Evolutionary conservation across 1,140 invertebrate species (phyloP).

Genomic region (Drosophila nikananu): DNA sequence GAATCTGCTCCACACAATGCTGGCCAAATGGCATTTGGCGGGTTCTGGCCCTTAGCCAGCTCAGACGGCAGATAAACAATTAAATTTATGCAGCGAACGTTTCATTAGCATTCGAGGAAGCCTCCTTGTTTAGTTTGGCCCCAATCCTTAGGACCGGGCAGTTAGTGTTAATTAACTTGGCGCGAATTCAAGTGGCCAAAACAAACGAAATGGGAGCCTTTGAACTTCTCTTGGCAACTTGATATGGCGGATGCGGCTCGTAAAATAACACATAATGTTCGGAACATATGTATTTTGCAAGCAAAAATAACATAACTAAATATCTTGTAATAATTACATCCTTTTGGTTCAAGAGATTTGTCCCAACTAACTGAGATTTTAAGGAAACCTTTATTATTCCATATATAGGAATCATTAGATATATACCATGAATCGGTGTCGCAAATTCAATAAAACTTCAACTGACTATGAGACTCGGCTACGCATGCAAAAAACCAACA

Average conservation of each 20-base stretch:
- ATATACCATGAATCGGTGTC: slow-evolving; percentile 33
- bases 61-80: slow-evolving; percentile 72
- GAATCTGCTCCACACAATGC: slow-evolving; percentile 5
- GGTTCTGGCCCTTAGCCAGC: slow-evolving; percentile 37
- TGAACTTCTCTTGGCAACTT: slow-evolving; percentile 33
- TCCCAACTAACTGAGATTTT: not conserved
- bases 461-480: slow-evolving; percentile 49
- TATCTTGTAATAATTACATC: not conserved
- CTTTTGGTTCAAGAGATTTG: not conserved
- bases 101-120: slow-evolving; percentile 75
- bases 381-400: not conserved
- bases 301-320: not conserved
- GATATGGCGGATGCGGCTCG: slow-evolving; percentile 2
- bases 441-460: slow-evolving; percentile 72
- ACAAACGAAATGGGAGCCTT: slow-evolving; percentile 39
- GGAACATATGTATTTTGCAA: no score
- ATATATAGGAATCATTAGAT: not conserved
- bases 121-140: slow-evolving; percentile 41
- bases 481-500: slow-evolving; percentile 73
- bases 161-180: slow-evolving; percentile 82
- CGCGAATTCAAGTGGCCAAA: slow-evolving; percentile 68
- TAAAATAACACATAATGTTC: slow-evolving; percentile 1
- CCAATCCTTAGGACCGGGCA: slow-evolving; percentile 17
- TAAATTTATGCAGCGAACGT: slow-evolving; percentile 75
- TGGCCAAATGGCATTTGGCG: slow-evolving; percentile 42